A percentile compares a stretch with the other conserved stretches of the same genome.
These are phyloP conservation scores for Bubalus kerabau DNA, from an alignment of 2,113 vertebrate genomes.

Conservation along the genomic window DNA sequence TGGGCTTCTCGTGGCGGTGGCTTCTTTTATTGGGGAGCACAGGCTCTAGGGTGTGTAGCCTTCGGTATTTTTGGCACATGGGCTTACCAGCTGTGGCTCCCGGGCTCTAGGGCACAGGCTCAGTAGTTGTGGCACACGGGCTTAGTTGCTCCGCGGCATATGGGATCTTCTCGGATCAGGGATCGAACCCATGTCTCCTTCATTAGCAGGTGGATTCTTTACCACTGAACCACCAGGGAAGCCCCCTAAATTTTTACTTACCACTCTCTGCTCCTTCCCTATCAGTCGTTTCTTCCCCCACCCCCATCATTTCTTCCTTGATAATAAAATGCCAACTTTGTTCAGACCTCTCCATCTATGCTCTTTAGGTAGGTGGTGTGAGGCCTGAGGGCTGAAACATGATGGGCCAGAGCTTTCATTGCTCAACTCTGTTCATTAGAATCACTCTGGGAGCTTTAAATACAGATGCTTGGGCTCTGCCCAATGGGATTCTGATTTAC, in stretches of 20 bases:
- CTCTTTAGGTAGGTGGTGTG: no score
- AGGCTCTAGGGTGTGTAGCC: neutral
- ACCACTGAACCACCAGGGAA: neutral
- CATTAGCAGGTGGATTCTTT: neutral
- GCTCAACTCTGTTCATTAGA: neutral
- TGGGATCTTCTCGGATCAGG: neutral
- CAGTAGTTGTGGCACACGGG: neutral
- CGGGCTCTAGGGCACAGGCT: neutral
- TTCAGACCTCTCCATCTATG: neutral
- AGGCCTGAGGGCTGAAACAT: neutral
- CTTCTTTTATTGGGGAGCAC: neutral
- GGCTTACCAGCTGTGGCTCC: neutral
- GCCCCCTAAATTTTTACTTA: neutral
- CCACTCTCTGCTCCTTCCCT: neutral
- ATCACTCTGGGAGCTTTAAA: neutral
- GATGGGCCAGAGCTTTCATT: neutral
- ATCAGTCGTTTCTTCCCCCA: neutral
- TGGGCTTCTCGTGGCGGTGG: neutral
- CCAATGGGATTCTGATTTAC: neutral
- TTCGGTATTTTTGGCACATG: fast-evolving
- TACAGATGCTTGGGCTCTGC: neutral
- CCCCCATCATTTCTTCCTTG: neutral
- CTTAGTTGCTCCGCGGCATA: neutral
- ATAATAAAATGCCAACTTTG: neutral
- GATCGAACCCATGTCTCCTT: neutral